phyloP scores from a whole-genome alignment of 2,113 vertebrate genomes.

The Pao palembangensis region DNA sequence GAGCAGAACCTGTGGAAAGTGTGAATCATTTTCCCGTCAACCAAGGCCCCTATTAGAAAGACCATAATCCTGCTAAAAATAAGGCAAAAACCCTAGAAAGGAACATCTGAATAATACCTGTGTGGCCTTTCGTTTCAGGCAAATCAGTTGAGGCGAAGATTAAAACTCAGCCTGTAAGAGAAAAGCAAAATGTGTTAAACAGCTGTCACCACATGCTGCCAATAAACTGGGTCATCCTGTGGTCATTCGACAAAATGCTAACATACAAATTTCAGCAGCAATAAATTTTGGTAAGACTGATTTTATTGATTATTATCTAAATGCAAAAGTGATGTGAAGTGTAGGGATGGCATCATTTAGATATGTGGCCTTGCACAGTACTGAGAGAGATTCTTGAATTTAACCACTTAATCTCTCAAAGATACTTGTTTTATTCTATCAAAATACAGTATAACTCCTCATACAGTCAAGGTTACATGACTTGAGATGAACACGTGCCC shows the following conservation, averaged over 20 bases:
- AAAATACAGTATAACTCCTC: not conserved
- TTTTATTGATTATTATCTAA: constrained; percentile 24
- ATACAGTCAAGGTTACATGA: not conserved
- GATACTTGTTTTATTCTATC: not conserved
- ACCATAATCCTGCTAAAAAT: not conserved
- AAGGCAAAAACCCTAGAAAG: not conserved
- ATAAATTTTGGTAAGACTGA: not conserved
- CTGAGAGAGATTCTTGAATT: not conserved
- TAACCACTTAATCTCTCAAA: not conserved
- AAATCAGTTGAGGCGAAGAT: constrained; percentile 22
- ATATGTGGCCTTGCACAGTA: not conserved
- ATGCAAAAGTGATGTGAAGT: constrained; percentile 13
- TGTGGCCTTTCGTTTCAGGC: constrained; percentile 21
- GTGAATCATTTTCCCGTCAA: no score
- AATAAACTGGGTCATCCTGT: constrained; percentile 23
- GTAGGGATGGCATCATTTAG: not conserved
- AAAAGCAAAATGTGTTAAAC: constrained; percentile 46
- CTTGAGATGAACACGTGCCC: constrained; percentile 18
- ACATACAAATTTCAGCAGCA: constrained; percentile 11
- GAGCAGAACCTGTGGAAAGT: not conserved
- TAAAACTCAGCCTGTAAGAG: constrained; percentile 34
- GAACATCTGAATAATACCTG: constrained; percentile 33
- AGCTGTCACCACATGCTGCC: constrained; percentile 30
- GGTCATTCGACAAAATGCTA: constrained; percentile 24
- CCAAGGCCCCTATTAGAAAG: not conserved